Base-by-base conservation (phyloP, 2,113 vertebrate genomes). In the Scytalopus superciliaris region DNA sequence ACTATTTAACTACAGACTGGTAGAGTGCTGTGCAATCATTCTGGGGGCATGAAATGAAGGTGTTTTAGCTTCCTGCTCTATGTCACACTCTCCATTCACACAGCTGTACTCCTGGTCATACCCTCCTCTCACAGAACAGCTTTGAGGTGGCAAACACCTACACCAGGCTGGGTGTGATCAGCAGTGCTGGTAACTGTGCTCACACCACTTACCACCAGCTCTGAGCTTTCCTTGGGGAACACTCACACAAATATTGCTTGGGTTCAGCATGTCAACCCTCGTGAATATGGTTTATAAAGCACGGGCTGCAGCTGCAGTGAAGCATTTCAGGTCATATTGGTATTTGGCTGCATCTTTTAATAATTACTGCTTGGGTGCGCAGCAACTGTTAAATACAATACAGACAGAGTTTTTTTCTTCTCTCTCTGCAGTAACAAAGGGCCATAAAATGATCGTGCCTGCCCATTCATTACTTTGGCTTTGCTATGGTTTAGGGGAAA, bases 301-400 rank as follows among this genome's bases (percentile, higher is more conserved):
- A 73, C 1, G 6, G 76, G 50, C 52, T 85, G 55, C 50, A 94
- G 67, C 49, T 7, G 62, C 86, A 95, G 6, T 45, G 87, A 70
- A 89, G 81, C 62, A 59, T 91, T 94, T 89, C 77, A 70, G 89
- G 72, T 89, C 89, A 47, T 74, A 21, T 8, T 40, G 57, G 56
- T 79, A 55, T 96, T 87, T 87, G 70, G 69, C 81, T 79, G 45
- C 79, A 60, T 78, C 92, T 96, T 94, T 87, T 90, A 84, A 81
- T 92, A 95, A 92, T 80, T 89, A 89, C 27, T 82, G 86, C 86
- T 91, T 76, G 84, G 35, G 47, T 84, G 67, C 66, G 67, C 70
- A 95, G 77, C 24, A 83, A 19, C 95, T 80, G 28, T 81, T 85
- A 79, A 78, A 92, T 35, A 68, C 39, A 80, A 23, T 37, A 24